Base-by-base conservation (phyloP, 2,797 vertebrate species). In the Psittacula echo region DNA sequence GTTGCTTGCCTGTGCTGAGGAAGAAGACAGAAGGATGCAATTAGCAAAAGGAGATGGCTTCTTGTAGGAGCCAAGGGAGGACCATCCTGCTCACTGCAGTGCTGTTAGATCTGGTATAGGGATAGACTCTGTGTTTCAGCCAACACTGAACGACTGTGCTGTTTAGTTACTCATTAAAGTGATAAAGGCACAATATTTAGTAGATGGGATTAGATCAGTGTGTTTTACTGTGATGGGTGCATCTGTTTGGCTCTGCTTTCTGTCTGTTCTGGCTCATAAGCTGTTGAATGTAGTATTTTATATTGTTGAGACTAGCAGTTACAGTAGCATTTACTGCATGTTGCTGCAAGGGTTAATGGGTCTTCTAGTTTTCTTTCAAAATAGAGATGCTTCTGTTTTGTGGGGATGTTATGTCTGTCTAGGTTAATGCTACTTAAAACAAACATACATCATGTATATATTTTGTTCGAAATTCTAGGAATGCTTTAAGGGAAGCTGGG, bases 401-500 rank as follows among this genome's bases (percentile, higher is more conserved):
- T 62, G 29, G 41, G 20, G 21, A 26, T 81, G 39, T 5, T 10
- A 9, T 50, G 7, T 84, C 47, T 90, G 34, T 76, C 44, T 34
- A 32, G 18, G 30, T 29, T 93, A 87, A 92, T 64, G 42, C 45
- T 96, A 71, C 88, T 94, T 95, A 54, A 84, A 75, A 79, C 24
- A 34, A 60, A 26, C 4, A 53, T 22, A 13, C 16, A 22, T 89
- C n/a, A 60, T 60, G 58, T 60, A 44, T 87, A 7, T 5, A 58
- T 92, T 86, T 75, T 96, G 71, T 95, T 97, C 96, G 58, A 56
- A 96, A 90, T 88, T 98, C 81, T 96, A 99, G 99, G 99, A 99
- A 97, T 99, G 99, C 98, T 99, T 99, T 98, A 99, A 99, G 98
- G 99, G 99, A 97, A 99, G 99, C 97, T 99, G 99, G 99, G 98